phyloP scores from a whole-genome alignment of 1,140 invertebrate genomes.

The Cotesia typhae region DNA sequence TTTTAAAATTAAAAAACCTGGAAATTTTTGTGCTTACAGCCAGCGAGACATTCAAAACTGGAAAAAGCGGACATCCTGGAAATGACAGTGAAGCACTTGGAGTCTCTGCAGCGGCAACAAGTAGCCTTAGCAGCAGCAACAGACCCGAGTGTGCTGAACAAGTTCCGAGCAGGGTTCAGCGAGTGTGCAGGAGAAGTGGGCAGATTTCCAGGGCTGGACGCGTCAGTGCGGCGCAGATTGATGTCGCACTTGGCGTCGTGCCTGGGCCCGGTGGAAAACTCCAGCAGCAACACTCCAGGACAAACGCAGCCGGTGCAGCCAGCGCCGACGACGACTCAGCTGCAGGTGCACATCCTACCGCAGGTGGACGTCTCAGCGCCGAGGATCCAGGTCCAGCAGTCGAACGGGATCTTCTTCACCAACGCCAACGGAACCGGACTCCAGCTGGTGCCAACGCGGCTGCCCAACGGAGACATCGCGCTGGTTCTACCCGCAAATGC shows the following conservation, averaged over 20 bases:
- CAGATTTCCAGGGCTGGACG: constrained; percentile 77
- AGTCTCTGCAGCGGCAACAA: constrained; percentile 81
- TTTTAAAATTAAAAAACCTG: constrained; percentile 17
- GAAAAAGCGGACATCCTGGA: constrained; percentile 98
- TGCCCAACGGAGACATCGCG: constrained; percentile 72
- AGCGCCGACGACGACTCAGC: constrained; percentile 56
- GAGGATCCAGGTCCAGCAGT: constrained; percentile 62
- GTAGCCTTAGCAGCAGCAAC: constrained; percentile 76
- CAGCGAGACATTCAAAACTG: constrained; percentile 89
- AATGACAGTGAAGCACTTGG: constrained; percentile 94
- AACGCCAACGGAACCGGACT: constrained; percentile 64
- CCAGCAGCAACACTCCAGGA: constrained; percentile 45
- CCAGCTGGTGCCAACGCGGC: constrained; percentile 70
- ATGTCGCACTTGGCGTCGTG: constrained; percentile 78
- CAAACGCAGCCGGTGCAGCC: constrained; percentile 45
- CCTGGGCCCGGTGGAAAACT: constrained; percentile 62
- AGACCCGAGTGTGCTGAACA: constrained; percentile 81
- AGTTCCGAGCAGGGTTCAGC: constrained; percentile 87
- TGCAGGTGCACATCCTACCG: constrained; percentile 62
- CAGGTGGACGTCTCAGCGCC: constrained; percentile 56
- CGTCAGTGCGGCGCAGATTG: constrained; percentile 75
- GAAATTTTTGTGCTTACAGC: constrained; percentile 69
- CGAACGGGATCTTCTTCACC: constrained; percentile 65
- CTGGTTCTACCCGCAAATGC: constrained; percentile 67
- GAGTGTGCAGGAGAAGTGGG: constrained; percentile 88